Base-by-base conservation (phyloP, 2,797 vertebrate species). In the Adrianichthys oophorus region DNA sequence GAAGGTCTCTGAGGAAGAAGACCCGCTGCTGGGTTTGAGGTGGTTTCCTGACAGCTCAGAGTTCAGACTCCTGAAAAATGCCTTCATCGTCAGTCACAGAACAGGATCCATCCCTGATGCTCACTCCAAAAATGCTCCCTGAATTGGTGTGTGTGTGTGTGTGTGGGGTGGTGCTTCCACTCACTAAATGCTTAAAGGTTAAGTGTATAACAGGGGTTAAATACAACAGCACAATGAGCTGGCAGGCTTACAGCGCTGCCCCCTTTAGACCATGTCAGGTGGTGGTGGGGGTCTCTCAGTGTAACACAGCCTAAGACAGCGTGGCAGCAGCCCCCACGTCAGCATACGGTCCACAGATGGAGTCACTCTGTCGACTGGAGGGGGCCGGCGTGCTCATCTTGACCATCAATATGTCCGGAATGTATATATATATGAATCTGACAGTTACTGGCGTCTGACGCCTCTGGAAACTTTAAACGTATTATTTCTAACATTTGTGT, bases 131-230 rank as follows among this genome's bases (percentile, higher is more conserved):
- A 32, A 32, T 8, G 29, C 29, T 32, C 29, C 26, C 29, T 32
- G 2, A 32, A 7, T 12, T 37, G 32, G 12, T 12, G 32, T 29
- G 26, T 29, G 26, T 6, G 5, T 26, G 24, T 24, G 2, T 49
- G 70, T 55, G 64, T 68, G 71, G 60, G 46, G 43, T 69, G 58
- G 62, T 74, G 29, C 74, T 58, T 67, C 48, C 69, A 66, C 52
- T 48, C 41, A 5, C 65, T 79, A 87, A 89, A 85, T 73, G 69
- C 73, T 89, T 85, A 84, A 84, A 84, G 82, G 84, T 88, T 86
- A 87, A 87, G 85, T 82, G 80, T 76, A 72, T 79, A 85, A 83
- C 71, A 68, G 82, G 87, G 86, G 85, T 86, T 82, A 86, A 87
- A 87, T 81, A 76, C 84, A 81, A 86, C 68, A 51, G 70, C 78